Evolutionary conservation across 2,113 vertebrate genomes (phyloP).

Genomic region (Caretta caretta): DNA sequence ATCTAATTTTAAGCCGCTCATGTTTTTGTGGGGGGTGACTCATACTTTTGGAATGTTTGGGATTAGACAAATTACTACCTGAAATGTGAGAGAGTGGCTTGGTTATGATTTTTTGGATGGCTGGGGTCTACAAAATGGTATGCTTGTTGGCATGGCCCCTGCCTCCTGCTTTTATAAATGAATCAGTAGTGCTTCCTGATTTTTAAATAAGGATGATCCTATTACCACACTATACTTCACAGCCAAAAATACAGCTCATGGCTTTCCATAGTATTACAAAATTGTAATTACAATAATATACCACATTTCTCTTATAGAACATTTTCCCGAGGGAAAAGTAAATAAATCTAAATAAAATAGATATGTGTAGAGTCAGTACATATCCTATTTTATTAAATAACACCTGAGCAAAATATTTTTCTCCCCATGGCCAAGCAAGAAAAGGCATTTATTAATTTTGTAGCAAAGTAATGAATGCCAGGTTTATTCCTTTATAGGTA

Average conservation of each 20-base stretch:
- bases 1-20: not conserved
- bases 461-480: slow-evolving; percentile 62
- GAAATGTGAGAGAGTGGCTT: slow-evolving; percentile 8
- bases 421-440: slow-evolving; percentile 18
- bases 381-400: slow-evolving; percentile 70
- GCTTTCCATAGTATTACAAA: not conserved
- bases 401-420: slow-evolving; percentile 54
- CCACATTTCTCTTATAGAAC: not conserved
- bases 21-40: not conserved
- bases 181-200: slow-evolving; percentile 2
- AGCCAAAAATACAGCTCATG: not conserved
- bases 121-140: not conserved
- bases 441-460: slow-evolving; percentile 61
- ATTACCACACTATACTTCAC: not conserved
- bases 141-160: not conserved
- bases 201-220: slow-evolving; percentile 9
- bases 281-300: slow-evolving; percentile 54
- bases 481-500: slow-evolving; percentile 75
- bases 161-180: slow-evolving; percentile 44
- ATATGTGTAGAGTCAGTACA: not conserved
- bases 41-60: not conserved
- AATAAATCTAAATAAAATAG: slow-evolving; percentile 70
- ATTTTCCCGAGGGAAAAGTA: slow-evolving; percentile 35
- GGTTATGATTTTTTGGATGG: slow-evolving; percentile 10
- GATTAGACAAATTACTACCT: not conserved